Conservation (phyloP, 1,140 invertebrate species). For the Telenomus remus region DNA sequence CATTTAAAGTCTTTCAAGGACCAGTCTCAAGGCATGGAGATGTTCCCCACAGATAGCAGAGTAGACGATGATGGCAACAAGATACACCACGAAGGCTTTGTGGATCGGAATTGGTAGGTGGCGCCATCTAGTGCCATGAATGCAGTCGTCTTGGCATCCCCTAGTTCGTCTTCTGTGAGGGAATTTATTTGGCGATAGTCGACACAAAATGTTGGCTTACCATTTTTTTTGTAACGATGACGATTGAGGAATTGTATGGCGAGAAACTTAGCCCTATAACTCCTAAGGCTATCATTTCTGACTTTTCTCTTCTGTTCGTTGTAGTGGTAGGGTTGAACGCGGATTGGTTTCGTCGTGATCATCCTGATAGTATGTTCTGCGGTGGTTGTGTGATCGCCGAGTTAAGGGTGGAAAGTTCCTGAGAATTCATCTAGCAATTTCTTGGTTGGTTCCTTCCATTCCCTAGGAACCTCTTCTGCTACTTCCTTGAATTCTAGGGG, state of each 20-base stretch:
- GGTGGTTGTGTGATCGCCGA: neutral
- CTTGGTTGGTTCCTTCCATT: neutral
- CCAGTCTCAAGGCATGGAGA: neutral
- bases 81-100: conserved; percentile 1
- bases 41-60: conserved; percentile 1
- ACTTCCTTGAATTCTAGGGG: neutral
- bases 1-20: conserved; percentile 1
- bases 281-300: conserved; percentile 27
- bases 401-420: neutral
- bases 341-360: neutral
- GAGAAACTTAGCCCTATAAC: conserved; percentile 57
- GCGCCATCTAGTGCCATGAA: conserved; percentile 61
- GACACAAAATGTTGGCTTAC: conserved; percentile 70
- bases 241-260: conserved; percentile 68
- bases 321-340: conserved; percentile 12
- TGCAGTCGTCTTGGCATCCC: conserved; percentile 63
- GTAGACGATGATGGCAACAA: conserved; percentile 4
- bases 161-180: conserved; percentile 58
- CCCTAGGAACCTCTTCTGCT: neutral
- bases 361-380: neutral
- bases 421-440: neutral
- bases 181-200: conserved; percentile 71
- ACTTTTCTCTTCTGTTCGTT: conserved; percentile 21
- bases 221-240: conserved; percentile 73
- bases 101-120: conserved; percentile 14